These are phyloP conservation scores for Bos taurus DNA, from an alignment of 2,113 vertebrate species.

Conservation along the genomic window DNA sequence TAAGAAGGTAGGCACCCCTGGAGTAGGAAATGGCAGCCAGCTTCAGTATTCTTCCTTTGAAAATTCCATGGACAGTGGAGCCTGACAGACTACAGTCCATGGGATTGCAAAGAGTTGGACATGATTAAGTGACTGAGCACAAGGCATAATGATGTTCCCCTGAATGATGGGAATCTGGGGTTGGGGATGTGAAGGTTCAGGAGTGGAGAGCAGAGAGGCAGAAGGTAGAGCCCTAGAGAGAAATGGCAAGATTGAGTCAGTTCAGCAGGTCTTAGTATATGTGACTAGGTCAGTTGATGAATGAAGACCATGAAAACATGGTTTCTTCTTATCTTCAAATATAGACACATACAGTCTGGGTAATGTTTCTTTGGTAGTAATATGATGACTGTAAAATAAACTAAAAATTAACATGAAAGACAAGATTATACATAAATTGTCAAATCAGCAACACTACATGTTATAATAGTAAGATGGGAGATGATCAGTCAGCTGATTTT, in stretches of 20 bases:
- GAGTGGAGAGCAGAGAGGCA: not conserved
- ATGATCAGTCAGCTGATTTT: not conserved
- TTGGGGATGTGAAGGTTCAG: not conserved
- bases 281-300: not conserved
- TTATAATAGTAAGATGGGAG: not conserved
- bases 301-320: not conserved
- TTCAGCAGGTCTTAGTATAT: not conserved
- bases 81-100: not conserved
- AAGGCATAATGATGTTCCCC: not conserved
- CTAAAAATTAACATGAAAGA: not conserved
- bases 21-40: not conserved
- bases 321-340: not conserved
- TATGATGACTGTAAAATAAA: not conserved
- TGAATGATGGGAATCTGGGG: not conserved
- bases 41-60: not conserved
- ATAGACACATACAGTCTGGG: not conserved
- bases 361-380: not conserved
- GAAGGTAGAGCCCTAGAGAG: not conserved
- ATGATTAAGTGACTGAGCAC: not conserved
- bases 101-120: not conserved
- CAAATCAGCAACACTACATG: not conserved
- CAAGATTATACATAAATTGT: not conserved
- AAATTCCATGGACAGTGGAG: not conserved
- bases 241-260: not conserved
- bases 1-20: not conserved